Evolutionary conservation across 2,797 vertebrate genomes (phyloP).

Genomic region (Girardinus metallicus): DNA sequence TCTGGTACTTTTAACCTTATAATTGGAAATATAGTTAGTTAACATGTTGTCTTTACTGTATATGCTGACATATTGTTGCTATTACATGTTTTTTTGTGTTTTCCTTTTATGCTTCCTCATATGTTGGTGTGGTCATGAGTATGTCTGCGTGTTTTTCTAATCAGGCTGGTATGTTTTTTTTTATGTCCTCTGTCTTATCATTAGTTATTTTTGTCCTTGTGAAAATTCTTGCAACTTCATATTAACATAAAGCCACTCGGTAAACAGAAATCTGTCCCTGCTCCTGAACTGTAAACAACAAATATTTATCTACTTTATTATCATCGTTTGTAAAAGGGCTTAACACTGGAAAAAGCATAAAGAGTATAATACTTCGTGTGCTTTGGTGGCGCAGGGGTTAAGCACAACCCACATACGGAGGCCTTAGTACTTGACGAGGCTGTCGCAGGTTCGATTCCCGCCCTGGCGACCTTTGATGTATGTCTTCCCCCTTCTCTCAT

Average conservation of each 20-base stretch:
- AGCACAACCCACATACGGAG: too few relatives aligned
- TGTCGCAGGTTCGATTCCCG: too few relatives aligned
- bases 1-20: neutral
- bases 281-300: constrained; percentile 45
- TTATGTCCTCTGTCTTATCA: neutral
- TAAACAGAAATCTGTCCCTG: constrained; percentile 36
- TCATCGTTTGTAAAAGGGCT: constrained; percentile 21
- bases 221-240: constrained; percentile 37
- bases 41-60: neutral
- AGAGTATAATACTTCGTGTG: neutral
- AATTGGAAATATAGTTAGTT: neutral
- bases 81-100: neutral
- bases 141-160: neutral
- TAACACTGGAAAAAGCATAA: neutral
- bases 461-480: too few relatives aligned
- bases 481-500: too few relatives aligned
- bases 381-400: too few relatives aligned
- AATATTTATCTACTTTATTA: constrained; percentile 49
- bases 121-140: neutral
- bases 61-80: neutral
- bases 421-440: too few relatives aligned
- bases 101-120: constrained; percentile 2
- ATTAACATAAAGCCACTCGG: constrained; percentile 38
- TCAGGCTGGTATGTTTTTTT: neutral
- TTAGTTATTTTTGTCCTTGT: constrained; percentile 26